Evolutionary conservation across 2,888 invertebrate genomes (phyloP).

Genomic region (Atrina japonica): DNA sequence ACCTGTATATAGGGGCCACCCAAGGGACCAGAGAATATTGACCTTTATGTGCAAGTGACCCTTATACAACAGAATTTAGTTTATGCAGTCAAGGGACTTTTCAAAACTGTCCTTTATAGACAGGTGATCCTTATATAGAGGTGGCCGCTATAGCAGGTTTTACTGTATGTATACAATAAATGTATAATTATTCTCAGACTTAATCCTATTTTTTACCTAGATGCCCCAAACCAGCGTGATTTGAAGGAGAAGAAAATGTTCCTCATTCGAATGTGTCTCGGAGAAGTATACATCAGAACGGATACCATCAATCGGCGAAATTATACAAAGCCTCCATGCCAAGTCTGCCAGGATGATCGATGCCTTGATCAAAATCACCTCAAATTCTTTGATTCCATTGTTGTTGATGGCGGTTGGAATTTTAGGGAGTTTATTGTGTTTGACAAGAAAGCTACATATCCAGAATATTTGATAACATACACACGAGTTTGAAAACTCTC

Average conservation of each 20-base stretch:
- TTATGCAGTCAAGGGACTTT: too few species aligned
- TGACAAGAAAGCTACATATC: slow-evolving; percentile 59
- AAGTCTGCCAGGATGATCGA: slow-evolving; percentile 44
- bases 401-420: slow-evolving; percentile 56
- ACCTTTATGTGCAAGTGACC: too few species aligned
- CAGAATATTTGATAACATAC: slow-evolving; percentile 64
- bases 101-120: too few species aligned
- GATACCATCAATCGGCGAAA: background rate
- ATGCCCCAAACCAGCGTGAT: slow-evolving; percentile 45
- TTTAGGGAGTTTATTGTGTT: slow-evolving; percentile 67
- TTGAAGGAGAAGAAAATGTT: slow-evolving; percentile 54
- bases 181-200: too few species aligned
- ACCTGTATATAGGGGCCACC: too few species aligned
- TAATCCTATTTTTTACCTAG: slow-evolving; percentile 28
- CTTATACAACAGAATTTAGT: too few species aligned
- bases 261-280: slow-evolving; percentile 50
- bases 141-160: too few species aligned
- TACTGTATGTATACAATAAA: too few species aligned
- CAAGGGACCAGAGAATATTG: too few species aligned
- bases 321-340: slow-evolving; percentile 49
- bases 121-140: too few species aligned
- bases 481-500: slow-evolving; percentile 22
- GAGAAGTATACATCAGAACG: slow-evolving; percentile 34
- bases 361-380: slow-evolving; percentile 44
- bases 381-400: slow-evolving; percentile 48